These are phyloP conservation scores for Periparus ater DNA, from an alignment of 2,797 vertebrate species.

Conservation along the genomic window DNA sequence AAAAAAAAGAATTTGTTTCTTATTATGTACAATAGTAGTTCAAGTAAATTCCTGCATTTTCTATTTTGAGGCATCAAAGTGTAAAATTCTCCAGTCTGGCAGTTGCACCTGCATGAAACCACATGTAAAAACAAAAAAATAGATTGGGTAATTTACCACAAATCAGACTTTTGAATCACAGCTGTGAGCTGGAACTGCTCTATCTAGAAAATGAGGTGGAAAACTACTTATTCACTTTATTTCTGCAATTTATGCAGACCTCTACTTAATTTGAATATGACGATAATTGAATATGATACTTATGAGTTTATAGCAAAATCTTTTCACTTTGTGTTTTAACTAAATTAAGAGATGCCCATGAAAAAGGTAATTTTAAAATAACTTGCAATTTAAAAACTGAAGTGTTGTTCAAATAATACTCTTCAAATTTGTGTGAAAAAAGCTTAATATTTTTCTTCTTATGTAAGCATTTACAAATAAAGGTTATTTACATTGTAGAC, in stretches of 20 bases:
- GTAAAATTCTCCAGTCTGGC: not conserved
- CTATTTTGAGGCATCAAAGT: not conserved
- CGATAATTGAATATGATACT: not conserved
- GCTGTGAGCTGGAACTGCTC: not conserved
- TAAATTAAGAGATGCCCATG: not conserved
- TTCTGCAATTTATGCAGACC: not conserved
- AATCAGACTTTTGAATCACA: not conserved
- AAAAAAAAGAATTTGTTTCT: not conserved
- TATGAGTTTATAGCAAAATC: not conserved
- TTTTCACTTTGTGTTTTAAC: not conserved
- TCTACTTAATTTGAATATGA: not conserved
- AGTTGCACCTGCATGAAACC: not conserved
- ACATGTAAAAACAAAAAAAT: not conserved
- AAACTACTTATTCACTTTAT: not conserved
- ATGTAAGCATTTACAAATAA: not conserved
- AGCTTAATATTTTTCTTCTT: rapidly evolving
- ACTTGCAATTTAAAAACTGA: not conserved
- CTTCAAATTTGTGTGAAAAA: not conserved
- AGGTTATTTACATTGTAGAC: not conserved
- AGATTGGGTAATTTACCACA: not conserved
- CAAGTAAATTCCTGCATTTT: not conserved
- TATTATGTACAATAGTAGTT: not conserved
- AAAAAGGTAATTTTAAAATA: not conserved
- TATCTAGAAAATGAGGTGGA: not conserved
- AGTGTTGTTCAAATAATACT: not conserved